phyloP scores from a whole-genome alignment of 2,113 vertebrate genomes.

The Forbesichthys agassizii region DNA sequence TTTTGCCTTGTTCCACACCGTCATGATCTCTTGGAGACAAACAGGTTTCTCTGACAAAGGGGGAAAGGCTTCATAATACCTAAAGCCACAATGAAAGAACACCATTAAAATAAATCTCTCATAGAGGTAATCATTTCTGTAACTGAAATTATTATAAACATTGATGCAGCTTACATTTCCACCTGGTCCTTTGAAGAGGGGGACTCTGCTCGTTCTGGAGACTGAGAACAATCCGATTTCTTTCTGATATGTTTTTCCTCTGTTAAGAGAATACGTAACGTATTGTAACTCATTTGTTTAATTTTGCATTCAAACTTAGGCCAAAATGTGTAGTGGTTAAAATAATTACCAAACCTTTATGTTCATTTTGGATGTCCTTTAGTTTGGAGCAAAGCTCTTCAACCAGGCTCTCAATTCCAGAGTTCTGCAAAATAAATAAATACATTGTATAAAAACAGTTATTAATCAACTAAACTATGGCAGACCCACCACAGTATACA shows the following conservation, averaged over 20 bases:
- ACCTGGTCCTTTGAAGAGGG: constrained; percentile 97
- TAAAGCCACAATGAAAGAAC: constrained; percentile 55
- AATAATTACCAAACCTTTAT: constrained; percentile 81
- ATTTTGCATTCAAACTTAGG: background rate
- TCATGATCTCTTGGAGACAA: constrained; percentile 98
- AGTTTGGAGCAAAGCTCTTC: constrained; percentile 98
- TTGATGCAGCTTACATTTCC: constrained; percentile 89
- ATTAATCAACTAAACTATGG: background rate
- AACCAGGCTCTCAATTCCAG: constrained; percentile 96
- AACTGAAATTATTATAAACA: background rate
- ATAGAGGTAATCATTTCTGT: background rate
- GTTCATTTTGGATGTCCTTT: constrained; percentile 96
- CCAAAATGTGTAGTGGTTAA: background rate
- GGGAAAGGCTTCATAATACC: constrained; percentile 99
- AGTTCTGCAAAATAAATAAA: constrained; percentile 79
- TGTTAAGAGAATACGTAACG: constrained; percentile 50
- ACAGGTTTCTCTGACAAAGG: constrained; percentile 96
- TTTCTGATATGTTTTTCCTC: constrained; percentile 93
- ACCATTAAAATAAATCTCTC: constrained; percentile 4
- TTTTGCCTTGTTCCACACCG: constrained; percentile 97
- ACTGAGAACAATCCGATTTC: constrained; percentile 88
- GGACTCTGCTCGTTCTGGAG: constrained; percentile 89
- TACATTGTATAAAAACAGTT: background rate
- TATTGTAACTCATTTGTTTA: background rate
- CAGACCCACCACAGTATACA: background rate